Percentiles rank a stretch among this genome's conserved stretches.
Conservation (phyloP, 2,797 vertebrate species). For the Schizothorax lantsangensis region DNA sequence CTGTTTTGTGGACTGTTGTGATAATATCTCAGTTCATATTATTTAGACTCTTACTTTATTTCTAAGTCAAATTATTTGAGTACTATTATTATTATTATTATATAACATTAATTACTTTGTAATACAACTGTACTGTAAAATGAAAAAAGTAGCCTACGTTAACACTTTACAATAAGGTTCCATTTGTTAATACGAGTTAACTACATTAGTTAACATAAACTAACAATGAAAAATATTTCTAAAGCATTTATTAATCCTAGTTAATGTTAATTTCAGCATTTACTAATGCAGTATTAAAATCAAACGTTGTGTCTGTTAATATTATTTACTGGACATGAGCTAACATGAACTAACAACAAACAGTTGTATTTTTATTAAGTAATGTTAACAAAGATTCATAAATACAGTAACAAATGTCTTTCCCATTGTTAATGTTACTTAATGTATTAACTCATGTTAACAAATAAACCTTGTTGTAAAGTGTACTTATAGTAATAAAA, state of each 20-base stretch:
- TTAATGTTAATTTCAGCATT: not conserved
- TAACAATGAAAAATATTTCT: not conserved
- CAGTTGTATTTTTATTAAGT: not conserved
- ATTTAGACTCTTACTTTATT: not conserved
- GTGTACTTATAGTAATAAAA: no score
- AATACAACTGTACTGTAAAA: not conserved
- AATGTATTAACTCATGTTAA: no score
- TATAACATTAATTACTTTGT: not conserved
- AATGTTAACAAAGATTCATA: no score
- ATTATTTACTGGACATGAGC: not conserved
- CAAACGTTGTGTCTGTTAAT: not conserved
- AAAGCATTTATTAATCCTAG: not conserved
- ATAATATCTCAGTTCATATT: not conserved
- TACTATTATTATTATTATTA: not conserved
- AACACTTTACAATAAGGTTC: no score
- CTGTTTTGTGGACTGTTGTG: no score
- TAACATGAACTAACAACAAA: not conserved
- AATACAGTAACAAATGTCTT: no score
- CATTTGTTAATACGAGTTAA: no score
- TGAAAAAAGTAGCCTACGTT: not conserved
- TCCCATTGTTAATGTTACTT: no score
- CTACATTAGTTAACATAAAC: not conserved
- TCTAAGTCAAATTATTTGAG: not conserved
- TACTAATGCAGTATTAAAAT: not conserved
- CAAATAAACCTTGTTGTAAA: no score